A percentile compares a stretch with the other conserved stretches of the same genome.
Conservation (phyloP, 2,113 vertebrate genomes). For the Nerophis lumbriciformis region DNA sequence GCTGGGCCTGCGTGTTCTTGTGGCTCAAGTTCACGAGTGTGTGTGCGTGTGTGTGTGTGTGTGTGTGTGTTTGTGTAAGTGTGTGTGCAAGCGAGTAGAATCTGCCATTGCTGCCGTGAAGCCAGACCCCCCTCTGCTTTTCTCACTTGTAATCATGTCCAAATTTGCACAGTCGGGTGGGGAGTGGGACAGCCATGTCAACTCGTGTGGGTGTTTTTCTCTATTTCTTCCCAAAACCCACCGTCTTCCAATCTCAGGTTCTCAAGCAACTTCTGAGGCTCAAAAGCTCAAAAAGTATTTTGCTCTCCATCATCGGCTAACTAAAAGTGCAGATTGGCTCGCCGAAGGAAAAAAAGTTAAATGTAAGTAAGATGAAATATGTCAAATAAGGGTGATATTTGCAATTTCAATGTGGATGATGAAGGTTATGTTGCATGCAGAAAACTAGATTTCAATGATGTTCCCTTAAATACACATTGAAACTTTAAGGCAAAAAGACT, state of each 20-base stretch:
- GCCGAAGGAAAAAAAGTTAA: too few species aligned
- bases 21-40: slow-evolving; percentile 38
- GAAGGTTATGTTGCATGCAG: too few species aligned
- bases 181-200: slow-evolving; percentile 61
- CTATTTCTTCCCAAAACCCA: slow-evolving; percentile 13
- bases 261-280: slow-evolving; percentile 58
- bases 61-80: slow-evolving; percentile 23
- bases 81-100: slow-evolving; percentile 42
- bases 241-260: slow-evolving; percentile 4
- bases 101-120: slow-evolving; percentile 64
- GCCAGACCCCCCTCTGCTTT: slow-evolving; percentile 74
- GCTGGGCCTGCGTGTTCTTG: slow-evolving; percentile 49
- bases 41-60: slow-evolving; percentile 13
- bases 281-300: slow-evolving; percentile 27
- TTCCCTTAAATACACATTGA: too few species aligned
- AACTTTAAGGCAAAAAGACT: too few species aligned
- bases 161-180: slow-evolving; percentile 71
- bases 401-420: too few species aligned
- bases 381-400: too few species aligned
- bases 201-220: slow-evolving; percentile 70
- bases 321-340: slow-evolving; percentile 34
- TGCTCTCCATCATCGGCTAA: slow-evolving; percentile 19
- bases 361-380: too few species aligned
- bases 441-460: too few species aligned
- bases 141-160: slow-evolving; percentile 75